Evolutionary conservation across 2,888 invertebrate genomes (phyloP).

Genomic region (Eubasilissa splendida): DNA sequence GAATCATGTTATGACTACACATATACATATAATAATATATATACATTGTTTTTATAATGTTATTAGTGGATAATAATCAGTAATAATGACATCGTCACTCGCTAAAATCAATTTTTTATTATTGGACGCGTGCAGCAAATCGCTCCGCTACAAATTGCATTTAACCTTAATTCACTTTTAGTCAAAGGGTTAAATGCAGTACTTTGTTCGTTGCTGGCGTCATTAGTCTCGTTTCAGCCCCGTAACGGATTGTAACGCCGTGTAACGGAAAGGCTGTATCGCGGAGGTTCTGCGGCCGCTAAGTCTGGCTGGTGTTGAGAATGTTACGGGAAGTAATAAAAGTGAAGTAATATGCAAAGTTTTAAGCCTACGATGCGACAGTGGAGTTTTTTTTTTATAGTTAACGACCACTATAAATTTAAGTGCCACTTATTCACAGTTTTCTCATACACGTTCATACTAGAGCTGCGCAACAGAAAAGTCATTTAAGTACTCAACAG

Average conservation of each 20-base stretch:
- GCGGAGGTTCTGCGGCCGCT: conserved; percentile 5
- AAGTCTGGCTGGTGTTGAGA: conserved; percentile 4
- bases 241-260: conserved; percentile 41
- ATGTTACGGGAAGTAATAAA: conserved; percentile 51
- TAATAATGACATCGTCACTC: no score
- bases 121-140: no score
- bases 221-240: conserved; percentile 14
- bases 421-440: neutral
- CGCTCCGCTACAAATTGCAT: no score
- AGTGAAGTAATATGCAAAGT: conserved; percentile 54
- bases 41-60: no score
- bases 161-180: neutral
- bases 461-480: neutral
- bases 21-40: no score
- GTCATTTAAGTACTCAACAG: neutral
- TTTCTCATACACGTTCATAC: neutral
- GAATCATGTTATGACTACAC: no score
- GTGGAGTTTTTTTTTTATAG: conserved; percentile 1
- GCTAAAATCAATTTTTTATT: no score
- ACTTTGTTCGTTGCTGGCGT: conserved; percentile 19
- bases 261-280: conserved; percentile 44
- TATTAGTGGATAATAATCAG: no score
- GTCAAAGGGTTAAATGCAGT: conserved; percentile 27
- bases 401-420: conserved; percentile 19
- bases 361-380: conserved; percentile 37